These are phyloP conservation scores for Telenomus remus DNA, from an alignment of 1,140 invertebrate species.

Conservation along the genomic window DNA sequence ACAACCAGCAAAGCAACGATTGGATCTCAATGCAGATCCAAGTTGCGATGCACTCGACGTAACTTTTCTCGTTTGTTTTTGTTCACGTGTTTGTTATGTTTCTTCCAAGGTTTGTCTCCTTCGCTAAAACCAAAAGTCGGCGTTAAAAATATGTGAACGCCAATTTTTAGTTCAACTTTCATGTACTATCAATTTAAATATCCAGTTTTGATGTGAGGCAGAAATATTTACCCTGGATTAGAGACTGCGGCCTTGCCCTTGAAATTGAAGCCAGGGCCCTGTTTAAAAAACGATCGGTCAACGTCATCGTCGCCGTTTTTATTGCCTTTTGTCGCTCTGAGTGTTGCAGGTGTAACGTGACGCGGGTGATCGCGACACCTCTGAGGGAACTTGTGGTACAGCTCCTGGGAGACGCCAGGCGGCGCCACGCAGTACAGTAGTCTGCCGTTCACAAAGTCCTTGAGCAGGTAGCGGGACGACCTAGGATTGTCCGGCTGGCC, in stretches of 20 bases:
- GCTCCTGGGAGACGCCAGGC: slow-evolving; percentile 81
- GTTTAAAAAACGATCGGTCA: slow-evolving; percentile 79
- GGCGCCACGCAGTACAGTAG: slow-evolving; percentile 91
- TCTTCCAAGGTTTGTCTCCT: slow-evolving; percentile 87
- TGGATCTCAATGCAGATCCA: slow-evolving; percentile 83
- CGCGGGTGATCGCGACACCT: slow-evolving; percentile 65
- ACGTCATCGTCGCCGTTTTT: slow-evolving; percentile 50
- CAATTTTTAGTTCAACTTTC: too few relatives aligned
- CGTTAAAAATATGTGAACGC: too few relatives aligned
- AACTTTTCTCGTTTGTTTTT: slow-evolving; percentile 91
- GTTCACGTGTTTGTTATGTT: slow-evolving; percentile 84
- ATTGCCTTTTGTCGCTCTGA: slow-evolving; percentile 76
- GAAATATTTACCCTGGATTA: neutral
- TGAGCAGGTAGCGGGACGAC: slow-evolving; percentile 91
- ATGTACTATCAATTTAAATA: too few relatives aligned
- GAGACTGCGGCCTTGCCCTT: slow-evolving; percentile 65
- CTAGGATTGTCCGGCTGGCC: slow-evolving; percentile 95
- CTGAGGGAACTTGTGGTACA: slow-evolving; percentile 81
- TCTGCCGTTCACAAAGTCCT: slow-evolving; percentile 95
- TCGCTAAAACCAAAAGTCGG: slow-evolving; percentile 22
- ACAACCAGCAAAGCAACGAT: neutral
- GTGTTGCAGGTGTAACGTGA: slow-evolving; percentile 75
- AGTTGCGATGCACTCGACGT: slow-evolving; percentile 85
- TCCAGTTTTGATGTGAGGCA: too few relatives aligned
- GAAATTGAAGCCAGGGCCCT: slow-evolving; percentile 69